Evolutionary conservation across 1,140 invertebrate species (phyloP).

Genomic region (Drosophila repleta): DNA sequence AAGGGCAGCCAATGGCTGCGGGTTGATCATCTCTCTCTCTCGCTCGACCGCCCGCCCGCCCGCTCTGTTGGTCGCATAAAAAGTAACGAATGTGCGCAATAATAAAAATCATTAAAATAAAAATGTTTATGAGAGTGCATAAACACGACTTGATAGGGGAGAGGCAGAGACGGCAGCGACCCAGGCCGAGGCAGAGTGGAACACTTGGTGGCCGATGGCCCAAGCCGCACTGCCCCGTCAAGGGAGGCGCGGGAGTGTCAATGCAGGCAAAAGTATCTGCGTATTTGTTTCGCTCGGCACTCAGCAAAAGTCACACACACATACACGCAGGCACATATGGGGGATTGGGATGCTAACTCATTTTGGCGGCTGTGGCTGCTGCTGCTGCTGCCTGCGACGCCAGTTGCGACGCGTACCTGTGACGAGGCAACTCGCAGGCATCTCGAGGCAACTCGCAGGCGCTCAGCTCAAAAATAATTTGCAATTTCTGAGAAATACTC

Average conservation of each 20-base stretch:
- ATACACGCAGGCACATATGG: constrained; percentile 16
- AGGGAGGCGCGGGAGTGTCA: constrained; percentile 47
- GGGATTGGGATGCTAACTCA: constrained; percentile 77
- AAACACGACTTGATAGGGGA: constrained; percentile 68
- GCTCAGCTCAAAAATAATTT: constrained; percentile 82
- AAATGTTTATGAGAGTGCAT: constrained; percentile 83
- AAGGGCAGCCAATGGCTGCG: not conserved
- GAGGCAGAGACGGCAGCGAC: constrained; percentile 20
- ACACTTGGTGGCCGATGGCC: constrained; percentile 60
- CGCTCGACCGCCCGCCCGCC: no score
- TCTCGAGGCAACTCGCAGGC: constrained; percentile 38
- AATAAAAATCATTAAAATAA: constrained; percentile 83
- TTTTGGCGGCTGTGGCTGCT: constrained; percentile 68
- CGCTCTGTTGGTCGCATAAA: constrained; percentile 63
- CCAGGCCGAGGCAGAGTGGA: constrained; percentile 21
- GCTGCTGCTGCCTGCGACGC: constrained; percentile 33
- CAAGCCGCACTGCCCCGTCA: not conserved
- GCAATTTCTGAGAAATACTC: constrained; percentile 82
- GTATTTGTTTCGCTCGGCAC: constrained; percentile 53
- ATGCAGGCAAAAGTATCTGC: constrained; percentile 63
- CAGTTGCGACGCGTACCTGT: constrained; percentile 34
- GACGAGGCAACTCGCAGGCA: constrained; percentile 33
- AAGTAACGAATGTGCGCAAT: constrained; percentile 82
- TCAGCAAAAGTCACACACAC: constrained; percentile 32
- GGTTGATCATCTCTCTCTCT: no score